Evolutionary conservation across 1,140 invertebrate species (phyloP).

Genomic region (Drosophila mojavensis): DNA sequence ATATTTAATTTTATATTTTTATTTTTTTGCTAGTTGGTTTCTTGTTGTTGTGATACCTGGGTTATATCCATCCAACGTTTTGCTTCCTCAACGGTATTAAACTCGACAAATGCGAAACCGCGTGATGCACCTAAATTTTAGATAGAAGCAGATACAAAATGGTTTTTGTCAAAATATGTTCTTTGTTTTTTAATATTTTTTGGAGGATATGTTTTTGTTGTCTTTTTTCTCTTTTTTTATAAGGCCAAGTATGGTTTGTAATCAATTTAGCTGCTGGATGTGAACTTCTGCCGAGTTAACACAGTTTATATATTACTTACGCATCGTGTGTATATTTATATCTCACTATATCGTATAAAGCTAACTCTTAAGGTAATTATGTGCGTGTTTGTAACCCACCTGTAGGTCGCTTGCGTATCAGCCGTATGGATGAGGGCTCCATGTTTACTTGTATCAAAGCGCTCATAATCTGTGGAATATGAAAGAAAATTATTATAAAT

Average conservation of each 20-base stretch:
- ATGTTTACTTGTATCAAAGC: slow-evolving; percentile 90
- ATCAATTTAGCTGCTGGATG: slow-evolving; percentile 45
- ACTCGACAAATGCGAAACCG: slow-evolving; percentile 98
- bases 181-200: slow-evolving; percentile 61
- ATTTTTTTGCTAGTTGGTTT: slow-evolving; percentile 32
- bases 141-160: slow-evolving; percentile 85
- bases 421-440: slow-evolving; percentile 92
- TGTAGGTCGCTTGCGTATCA: slow-evolving; percentile 94
- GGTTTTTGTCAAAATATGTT: slow-evolving; percentile 82
- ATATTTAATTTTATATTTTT: slow-evolving; percentile 1
- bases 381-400: slow-evolving; percentile 86
- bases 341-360: slow-evolving; percentile 14
- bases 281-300: slow-evolving; percentile 46
- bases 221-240: slow-evolving; percentile 24
- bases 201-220: slow-evolving; percentile 10
- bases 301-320: slow-evolving; percentile 43
- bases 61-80: slow-evolving; percentile 96
- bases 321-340: slow-evolving; percentile 6
- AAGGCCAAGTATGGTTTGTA: slow-evolving; percentile 33
- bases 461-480: slow-evolving; percentile 59
- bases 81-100: slow-evolving; percentile 94
- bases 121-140: slow-evolving; percentile 91
- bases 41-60: slow-evolving; percentile 89
- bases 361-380: slow-evolving; percentile 1
- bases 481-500: too few species aligned